Conservation (phyloP, 2,888 invertebrate species). For the Tenthredo mesomela region DNA sequence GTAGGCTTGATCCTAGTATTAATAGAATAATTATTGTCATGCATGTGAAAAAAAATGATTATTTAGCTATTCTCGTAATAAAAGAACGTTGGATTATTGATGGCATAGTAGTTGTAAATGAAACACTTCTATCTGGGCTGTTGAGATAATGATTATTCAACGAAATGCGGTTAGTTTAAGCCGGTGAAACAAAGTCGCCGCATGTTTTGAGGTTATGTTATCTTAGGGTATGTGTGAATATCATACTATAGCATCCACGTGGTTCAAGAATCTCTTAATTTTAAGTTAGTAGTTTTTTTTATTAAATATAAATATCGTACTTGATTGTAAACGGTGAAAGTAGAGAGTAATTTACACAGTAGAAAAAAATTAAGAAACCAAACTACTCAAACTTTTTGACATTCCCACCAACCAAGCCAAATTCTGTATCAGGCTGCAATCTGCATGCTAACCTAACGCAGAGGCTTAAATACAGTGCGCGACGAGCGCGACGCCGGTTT, state of each 20-base stretch:
- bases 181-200: background rate
- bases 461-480: background rate
- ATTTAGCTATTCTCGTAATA: background rate
- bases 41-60: background rate
- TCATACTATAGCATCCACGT: background rate
- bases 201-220: slow-evolving; percentile 10
- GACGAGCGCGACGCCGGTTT: background rate
- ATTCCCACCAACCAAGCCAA: background rate
- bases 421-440: background rate
- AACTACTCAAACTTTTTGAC: slow-evolving; percentile 3
- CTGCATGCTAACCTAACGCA: background rate
- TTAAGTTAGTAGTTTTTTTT: background rate
- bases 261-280: background rate
- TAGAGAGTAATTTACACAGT: background rate
- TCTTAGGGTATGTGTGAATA: background rate
- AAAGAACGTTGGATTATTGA: background rate
- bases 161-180: background rate
- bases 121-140: background rate
- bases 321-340: background rate
- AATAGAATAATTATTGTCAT: background rate
- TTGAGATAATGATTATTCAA: background rate
- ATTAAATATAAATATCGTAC: background rate
- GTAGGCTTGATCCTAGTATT: background rate
- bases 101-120: background rate
- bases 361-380: background rate